phyloP scores from a whole-genome alignment of 2,888 invertebrate genomes.

The Abrostola tripartita region DNA sequence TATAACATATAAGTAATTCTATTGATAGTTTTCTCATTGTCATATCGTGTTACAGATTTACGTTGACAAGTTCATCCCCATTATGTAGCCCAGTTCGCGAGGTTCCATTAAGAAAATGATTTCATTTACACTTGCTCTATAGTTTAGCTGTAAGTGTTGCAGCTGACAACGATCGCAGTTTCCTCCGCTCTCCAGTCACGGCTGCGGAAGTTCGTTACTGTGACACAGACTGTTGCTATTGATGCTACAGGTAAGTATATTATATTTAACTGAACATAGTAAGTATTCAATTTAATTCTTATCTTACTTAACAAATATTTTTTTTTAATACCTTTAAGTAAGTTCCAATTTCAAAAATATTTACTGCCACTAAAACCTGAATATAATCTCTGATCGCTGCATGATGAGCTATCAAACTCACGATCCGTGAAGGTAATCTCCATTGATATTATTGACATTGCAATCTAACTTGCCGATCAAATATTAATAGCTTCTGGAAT shows the following conservation, averaged over 20 bases:
- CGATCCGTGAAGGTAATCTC: background rate
- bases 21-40: too few species aligned
- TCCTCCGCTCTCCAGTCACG: slow-evolving; percentile 35
- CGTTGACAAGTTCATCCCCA: too few species aligned
- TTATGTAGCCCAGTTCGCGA: too few species aligned
- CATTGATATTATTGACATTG: slow-evolving; percentile 1
- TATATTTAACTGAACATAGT: background rate
- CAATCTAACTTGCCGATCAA: background rate
- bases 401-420: background rate
- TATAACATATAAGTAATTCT: too few species aligned
- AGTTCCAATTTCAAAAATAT: too few species aligned
- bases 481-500: background rate
- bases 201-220: slow-evolving; percentile 51
- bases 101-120: background rate
- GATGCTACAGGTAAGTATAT: slow-evolving; percentile 1
- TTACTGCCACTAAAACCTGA: background rate
- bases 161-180: slow-evolving; percentile 27
- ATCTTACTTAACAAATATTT: background rate
- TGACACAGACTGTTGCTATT: slow-evolving; percentile 5
- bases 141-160: slow-evolving; percentile 19
- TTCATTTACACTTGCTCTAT: slow-evolving; percentile 5
- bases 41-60: too few species aligned
- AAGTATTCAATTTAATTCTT: too few species aligned
- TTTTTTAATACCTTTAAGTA: too few species aligned
- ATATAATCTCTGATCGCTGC: background rate